Evolutionary conservation across 2,113 vertebrate genomes (phyloP).

Genomic region (Chlorodrepanis virens): DNA sequence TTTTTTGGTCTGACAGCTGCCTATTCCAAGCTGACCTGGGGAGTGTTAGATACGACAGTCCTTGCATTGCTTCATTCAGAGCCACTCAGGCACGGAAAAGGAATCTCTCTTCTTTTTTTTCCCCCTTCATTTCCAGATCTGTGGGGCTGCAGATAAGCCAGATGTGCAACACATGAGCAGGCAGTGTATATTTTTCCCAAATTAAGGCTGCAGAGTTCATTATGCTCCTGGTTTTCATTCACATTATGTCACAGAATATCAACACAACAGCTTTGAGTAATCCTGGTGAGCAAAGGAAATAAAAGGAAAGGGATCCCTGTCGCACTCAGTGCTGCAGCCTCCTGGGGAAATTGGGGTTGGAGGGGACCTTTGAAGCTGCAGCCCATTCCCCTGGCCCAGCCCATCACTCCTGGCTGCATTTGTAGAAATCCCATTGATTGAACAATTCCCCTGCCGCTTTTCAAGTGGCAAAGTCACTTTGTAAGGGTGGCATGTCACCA

Average conservation of each 20-base stretch:
- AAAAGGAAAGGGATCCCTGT: fast-evolving
- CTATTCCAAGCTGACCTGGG: not conserved
- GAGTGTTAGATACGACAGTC: fast-evolving
- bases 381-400: not conserved
- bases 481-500: not conserved
- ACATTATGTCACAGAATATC: not conserved
- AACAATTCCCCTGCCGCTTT: fast-evolving
- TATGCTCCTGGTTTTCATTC: not conserved
- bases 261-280: not conserved
- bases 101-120: not conserved
- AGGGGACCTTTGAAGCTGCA: not conserved
- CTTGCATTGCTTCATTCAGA: not conserved
- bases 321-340: fast-evolving
- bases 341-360: not conserved
- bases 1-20: not conserved
- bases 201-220: not conserved
- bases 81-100: not conserved
- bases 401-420: not conserved
- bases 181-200: not conserved
- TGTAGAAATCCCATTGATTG: not conserved
- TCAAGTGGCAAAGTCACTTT: not conserved
- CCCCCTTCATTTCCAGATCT: not conserved
- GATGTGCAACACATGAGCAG: not conserved
- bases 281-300: not conserved
- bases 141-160: not conserved